Evolutionary conservation across 2,113 vertebrate genomes (phyloP), one percentile per base, ranked within the genome.

Genomic region (Ageneiosus marmoratus): DNA sequence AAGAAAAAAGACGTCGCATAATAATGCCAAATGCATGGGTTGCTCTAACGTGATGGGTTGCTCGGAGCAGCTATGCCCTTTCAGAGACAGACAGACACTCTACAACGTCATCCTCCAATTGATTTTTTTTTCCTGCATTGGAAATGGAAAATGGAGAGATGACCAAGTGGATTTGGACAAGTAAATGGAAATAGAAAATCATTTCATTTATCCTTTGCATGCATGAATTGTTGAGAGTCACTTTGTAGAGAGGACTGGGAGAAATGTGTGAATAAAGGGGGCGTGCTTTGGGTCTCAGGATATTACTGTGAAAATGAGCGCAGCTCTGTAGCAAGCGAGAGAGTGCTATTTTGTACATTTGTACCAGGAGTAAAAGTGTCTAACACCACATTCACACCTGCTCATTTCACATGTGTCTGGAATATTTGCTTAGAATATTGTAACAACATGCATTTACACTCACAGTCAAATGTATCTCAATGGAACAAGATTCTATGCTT

Each of bases 41-140:
- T 83, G 46, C 77, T 86, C 69, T 22, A 53, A 65, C 70, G 82
- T 82, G 50, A 82, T 81, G 62, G 67, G 48, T n/a, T n/a, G n/a
- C n/a, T 34, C 20, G 46, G 83, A 77, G 77, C 77, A 87, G 12
- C 50, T 9, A 75, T 83, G 81, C 73, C 11, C 48, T 87, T 88
- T 84, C 77, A 87, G 86, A 89, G 88, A 86, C 89, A 79, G 34
- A 78, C 62, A 67, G 48, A 20, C 86, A 41, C 75, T 89, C 50
- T 55, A 80, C 86, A 84, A 60, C 81, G 77, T 79, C 27, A 29
- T 87, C 63, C 60, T 46, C 65, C 63, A 70, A 70, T 69, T 70
- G 75, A 69, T 78, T 83, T 77, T 83, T 44, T 29, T 8, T 77
- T 16, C 50, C 22, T 32, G 20, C 22, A n/a, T 50, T 56, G 75